phyloP scores from a whole-genome alignment of 2,888 invertebrate species.

The Smittia aterrima region DNA sequence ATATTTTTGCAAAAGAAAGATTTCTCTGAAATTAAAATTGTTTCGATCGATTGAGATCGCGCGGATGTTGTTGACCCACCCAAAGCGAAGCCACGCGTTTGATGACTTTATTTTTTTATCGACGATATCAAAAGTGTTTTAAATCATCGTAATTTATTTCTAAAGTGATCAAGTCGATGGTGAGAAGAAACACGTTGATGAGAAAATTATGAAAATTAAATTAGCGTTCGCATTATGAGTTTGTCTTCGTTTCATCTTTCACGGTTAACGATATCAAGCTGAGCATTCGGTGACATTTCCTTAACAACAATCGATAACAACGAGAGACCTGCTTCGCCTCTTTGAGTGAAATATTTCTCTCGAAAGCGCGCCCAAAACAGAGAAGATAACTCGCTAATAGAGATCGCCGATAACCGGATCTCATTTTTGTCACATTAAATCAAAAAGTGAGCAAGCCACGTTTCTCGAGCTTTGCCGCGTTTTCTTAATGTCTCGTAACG shows the following conservation, averaged over 20 bases:
- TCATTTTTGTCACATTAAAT: not conserved
- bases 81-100: not conserved
- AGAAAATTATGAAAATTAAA: conserved; percentile 23
- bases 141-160: not conserved
- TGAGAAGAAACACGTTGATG: not conserved
- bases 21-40: no score
- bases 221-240: not conserved
- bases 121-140: not conserved
- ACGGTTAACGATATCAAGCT: not conserved
- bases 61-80: not conserved
- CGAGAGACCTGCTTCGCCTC: not conserved
- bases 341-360: not conserved
- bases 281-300: not conserved
- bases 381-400: not conserved
- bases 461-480: not conserved
- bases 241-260: not conserved
- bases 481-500: no score
- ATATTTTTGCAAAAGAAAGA: no score
- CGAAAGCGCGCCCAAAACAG: not conserved
- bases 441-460: not conserved
- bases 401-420: conserved; percentile 5
- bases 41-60: no score
- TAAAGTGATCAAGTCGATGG: not conserved
- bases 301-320: not conserved
- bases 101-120: conserved; percentile 13